Base-by-base conservation (phyloP, 2,797 vertebrate genomes). In the Chloroceryle inda region DNA sequence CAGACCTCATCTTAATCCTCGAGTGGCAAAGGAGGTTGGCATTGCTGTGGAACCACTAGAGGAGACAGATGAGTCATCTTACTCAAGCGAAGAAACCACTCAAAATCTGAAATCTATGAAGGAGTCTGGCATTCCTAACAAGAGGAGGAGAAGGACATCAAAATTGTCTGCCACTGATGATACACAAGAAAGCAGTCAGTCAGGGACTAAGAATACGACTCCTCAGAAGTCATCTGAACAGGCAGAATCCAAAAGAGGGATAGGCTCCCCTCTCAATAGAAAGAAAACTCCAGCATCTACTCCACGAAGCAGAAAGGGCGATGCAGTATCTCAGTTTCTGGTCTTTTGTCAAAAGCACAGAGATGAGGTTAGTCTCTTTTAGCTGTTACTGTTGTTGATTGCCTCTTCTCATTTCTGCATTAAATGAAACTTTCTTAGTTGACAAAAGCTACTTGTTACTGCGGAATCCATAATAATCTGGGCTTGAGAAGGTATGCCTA, bases 1-100 rank as follows among this genome's bases (percentile, higher is more conserved):
- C 53, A 98, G 98, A 75, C 99, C 99, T 59, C 98, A 97, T 18
- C 98, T 99, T 33, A 99, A 99, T 86, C 98, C 99, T 55, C 97
- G 94, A 29, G 98, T 99, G 53, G 97, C 98, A 71, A 98, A 98
- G 94, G 98, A 99, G 96, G 94, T 98, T 31, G 98, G 98, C 44
- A 86, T 98, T 40, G 96, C 97, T n/a, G 93, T 85, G 47, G 92
- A 97, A 33, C 75, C 95, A 0, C 59, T 97, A 24, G 96, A 97
- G 86, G 97, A 97, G 49, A 44, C 47, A 21, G 96, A 92, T 24
- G 96, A 94, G 29, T 81, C 97, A 4, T 45, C 94, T 23, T 98
- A 93, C 50, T 92, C 64, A 11, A 68, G 63, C 1, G 96, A 97
- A 56, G 98, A 97, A 49, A 88, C 88, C 40, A 59, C 91, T n/a